A percentile compares a stretch with the other conserved stretches of the same genome.
Evolutionary conservation across 1,140 invertebrate species (phyloP).

Genomic region (Bilobella aurantiaca): DNA sequence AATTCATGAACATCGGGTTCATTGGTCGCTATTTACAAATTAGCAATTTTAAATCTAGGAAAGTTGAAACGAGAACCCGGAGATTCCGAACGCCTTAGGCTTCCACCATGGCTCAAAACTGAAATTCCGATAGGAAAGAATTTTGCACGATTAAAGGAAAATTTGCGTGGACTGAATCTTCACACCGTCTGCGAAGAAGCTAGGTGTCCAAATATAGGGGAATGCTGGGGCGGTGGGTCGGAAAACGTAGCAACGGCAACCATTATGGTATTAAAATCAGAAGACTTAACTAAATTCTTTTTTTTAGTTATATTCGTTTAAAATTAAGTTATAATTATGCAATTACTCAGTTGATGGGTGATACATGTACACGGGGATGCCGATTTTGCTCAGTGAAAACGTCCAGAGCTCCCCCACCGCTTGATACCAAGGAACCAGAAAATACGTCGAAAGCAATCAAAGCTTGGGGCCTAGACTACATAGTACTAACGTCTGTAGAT

Average conservation of each 20-base stretch:
- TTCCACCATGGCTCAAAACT: constrained; percentile 95
- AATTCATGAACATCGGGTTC: not conserved
- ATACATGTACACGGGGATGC: constrained; percentile 81
- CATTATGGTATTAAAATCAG: constrained; percentile 59
- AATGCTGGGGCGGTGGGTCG: constrained; percentile 95
- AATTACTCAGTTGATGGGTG: constrained; percentile 77
- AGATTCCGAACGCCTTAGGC: constrained; percentile 63
- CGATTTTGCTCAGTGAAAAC: constrained; percentile 99
- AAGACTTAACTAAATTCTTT: not conserved
- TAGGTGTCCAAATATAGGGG: constrained; percentile 96
- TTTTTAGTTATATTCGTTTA: too few relatives aligned
- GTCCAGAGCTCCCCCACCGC: constrained; percentile 71
- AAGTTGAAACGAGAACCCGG: constrained; percentile 75
- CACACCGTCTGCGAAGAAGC: constrained; percentile 99
- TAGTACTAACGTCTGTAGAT: constrained; percentile 96
- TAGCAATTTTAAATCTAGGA: constrained; percentile 25
- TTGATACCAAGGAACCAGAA: constrained; percentile 79
- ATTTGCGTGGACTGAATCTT: constrained; percentile 76
- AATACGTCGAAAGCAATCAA: constrained; percentile 88
- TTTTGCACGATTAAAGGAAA: constrained; percentile 60
- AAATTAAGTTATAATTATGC: too few relatives aligned
- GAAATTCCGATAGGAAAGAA: constrained; percentile 76
- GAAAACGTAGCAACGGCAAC: constrained; percentile 78
- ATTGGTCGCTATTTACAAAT: too few relatives aligned
- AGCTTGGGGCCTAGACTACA: constrained; percentile 92